Evolutionary conservation across 2,113 vertebrate genomes (phyloP).

Genomic region (Apteryx owenii): DNA sequence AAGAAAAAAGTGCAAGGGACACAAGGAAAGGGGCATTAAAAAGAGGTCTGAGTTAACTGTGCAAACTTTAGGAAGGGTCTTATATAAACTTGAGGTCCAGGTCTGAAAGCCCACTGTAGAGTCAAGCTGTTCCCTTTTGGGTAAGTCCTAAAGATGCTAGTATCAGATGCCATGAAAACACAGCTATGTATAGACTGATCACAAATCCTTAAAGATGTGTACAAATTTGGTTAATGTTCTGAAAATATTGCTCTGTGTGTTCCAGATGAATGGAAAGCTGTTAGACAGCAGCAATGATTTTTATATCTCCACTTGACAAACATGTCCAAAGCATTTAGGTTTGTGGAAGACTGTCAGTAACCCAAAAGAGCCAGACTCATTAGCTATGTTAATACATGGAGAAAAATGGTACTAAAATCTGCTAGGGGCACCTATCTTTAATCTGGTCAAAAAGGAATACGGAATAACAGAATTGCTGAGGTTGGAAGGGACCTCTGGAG

Average conservation of each 20-base stretch:
- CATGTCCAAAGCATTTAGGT: not conserved
- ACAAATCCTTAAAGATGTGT: fast-evolving
- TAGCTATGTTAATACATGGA: too few species aligned
- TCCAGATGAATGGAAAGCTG: not conserved
- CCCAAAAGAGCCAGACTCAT: not conserved
- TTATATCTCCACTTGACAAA: not conserved
- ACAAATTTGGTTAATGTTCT: not conserved
- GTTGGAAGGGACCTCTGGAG: too few species aligned
- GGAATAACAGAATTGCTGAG: too few species aligned
- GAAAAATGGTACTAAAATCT: not conserved
- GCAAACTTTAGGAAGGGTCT: not conserved
- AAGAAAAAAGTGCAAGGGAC: not conserved
- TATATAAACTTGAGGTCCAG: not conserved
- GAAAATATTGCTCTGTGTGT: not conserved
- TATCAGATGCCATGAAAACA: not conserved
- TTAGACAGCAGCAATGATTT: not conserved
- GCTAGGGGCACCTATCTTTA: not conserved
- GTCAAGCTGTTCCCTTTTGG: not conserved
- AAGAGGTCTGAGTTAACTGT: not conserved
- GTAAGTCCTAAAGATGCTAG: not conserved
- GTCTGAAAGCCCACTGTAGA: not conserved
- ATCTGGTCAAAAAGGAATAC: not conserved
- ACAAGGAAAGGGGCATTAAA: not conserved
- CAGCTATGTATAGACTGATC: fast-evolving
- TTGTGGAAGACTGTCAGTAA: not conserved